Conservation (phyloP, 2,888 invertebrate species). For the Melinaea menophilus region DNA sequence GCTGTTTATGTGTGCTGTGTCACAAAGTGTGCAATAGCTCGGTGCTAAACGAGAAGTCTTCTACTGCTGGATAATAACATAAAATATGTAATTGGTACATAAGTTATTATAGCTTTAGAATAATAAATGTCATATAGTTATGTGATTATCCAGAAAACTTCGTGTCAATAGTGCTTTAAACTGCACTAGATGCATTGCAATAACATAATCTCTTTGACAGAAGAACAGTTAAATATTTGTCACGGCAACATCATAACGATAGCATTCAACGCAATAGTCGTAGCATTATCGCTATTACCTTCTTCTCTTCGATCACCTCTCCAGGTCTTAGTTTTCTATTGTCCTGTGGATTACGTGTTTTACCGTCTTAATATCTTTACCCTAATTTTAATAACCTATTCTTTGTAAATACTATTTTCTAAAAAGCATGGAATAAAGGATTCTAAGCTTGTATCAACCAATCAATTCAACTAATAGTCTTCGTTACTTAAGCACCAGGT, state of each 20-base stretch:
- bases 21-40: constrained; percentile 71
- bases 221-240: constrained; percentile 66
- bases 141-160: constrained; percentile 61
- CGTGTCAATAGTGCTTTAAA: constrained; percentile 51
- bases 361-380: constrained; percentile 67
- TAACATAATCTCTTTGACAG: constrained; percentile 60
- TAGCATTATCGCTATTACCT: constrained; percentile 83
- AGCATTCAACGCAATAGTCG: constrained; percentile 70
- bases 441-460: constrained; percentile 55
- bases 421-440: constrained; percentile 64
- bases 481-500: constrained; percentile 58
- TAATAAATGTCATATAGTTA: constrained; percentile 25
- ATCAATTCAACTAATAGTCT: constrained; percentile 51
- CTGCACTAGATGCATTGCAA: constrained; percentile 70
- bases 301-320: constrained; percentile 95
- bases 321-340: constrained; percentile 96
- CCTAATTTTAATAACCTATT: constrained; percentile 42
- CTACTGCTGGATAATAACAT: constrained; percentile 61
- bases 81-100: constrained; percentile 17
- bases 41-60: constrained; percentile 67
- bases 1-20: constrained; percentile 68
- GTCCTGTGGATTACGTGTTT: constrained; percentile 81
- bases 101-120: neutral
- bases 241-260: constrained; percentile 72
- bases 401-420: constrained; percentile 53